A percentile compares a stretch with the other conserved stretches of the same genome.
These are phyloP conservation scores for Tonatia bakeri DNA, from an alignment of 2,113 vertebrate genomes.

Conservation along the genomic window DNA sequence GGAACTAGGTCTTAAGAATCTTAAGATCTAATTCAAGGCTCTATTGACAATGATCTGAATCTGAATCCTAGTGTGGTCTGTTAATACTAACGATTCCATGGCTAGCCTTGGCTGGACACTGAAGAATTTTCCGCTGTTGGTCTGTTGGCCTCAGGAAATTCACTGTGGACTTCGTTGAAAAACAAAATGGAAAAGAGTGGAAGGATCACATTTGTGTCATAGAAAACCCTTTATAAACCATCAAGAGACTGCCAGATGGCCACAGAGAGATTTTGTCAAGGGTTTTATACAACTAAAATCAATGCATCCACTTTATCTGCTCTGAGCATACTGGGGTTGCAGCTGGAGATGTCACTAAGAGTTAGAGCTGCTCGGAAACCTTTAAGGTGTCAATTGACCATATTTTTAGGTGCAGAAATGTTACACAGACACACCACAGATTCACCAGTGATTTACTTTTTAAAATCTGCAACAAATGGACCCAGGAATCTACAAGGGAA, in stretches of 20 bases:
- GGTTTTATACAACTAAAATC: slow-evolving; percentile 85
- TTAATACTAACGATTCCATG: not conserved
- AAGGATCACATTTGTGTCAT: slow-evolving; percentile 74
- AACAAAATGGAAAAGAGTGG: slow-evolving; percentile 56
- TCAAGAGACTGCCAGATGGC: slow-evolving; percentile 81
- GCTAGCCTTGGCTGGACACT: not conserved
- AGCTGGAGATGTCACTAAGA: slow-evolving; percentile 89
- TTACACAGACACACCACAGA: slow-evolving; percentile 82
- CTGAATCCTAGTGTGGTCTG: not conserved
- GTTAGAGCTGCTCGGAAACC: slow-evolving; percentile 83
- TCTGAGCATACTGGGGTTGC: slow-evolving; percentile 76
- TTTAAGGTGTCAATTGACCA: slow-evolving; percentile 88
- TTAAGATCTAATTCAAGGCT: not conserved
- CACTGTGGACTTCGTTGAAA: slow-evolving; percentile 59
- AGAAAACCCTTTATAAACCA: slow-evolving; percentile 79
- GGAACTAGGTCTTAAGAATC: not conserved
- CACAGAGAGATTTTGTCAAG: slow-evolving; percentile 81
- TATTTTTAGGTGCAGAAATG: slow-evolving; percentile 85
- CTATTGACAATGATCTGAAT: not conserved
- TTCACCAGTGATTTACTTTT: slow-evolving; percentile 82
- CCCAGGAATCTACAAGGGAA: slow-evolving; percentile 86
- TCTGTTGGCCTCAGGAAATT: slow-evolving; percentile 38
- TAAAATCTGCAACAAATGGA: slow-evolving; percentile 82
- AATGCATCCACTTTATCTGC: slow-evolving; percentile 84
- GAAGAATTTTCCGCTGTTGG: not conserved